A percentile compares a stretch with the other conserved stretches of the same genome.
Conservation (phyloP, 2,888 invertebrate species). For the Hemistola chrysoprasaria region DNA sequence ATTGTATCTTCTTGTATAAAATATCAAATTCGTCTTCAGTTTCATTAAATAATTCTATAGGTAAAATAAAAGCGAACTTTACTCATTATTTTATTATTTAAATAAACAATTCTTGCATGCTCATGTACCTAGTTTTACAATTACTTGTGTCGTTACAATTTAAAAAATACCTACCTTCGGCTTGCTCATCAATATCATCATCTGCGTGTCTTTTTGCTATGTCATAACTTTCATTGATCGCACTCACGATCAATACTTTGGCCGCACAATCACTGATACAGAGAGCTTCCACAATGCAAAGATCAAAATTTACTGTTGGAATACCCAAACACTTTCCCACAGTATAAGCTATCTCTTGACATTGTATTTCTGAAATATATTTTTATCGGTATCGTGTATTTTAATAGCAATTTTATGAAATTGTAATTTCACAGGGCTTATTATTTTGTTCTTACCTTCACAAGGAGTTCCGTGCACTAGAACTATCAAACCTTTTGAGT, state of each 20-base stretch:
- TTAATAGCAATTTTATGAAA: too few relatives aligned
- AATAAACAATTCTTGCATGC: not conserved
- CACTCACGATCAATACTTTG: conserved; percentile 42
- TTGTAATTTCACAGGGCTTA: not conserved
- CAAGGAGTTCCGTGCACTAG: conserved; percentile 68
- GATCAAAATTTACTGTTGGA: conserved; percentile 75
- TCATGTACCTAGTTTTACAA: too few relatives aligned
- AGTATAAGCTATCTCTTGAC: conserved; percentile 67
- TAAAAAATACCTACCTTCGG: conserved; percentile 41
- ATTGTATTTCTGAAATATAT: conserved; percentile 56
- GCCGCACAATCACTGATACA: conserved; percentile 48
- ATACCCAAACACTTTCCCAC: conserved; percentile 65
- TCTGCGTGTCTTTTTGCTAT: conserved; percentile 36
- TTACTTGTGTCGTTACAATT: too few relatives aligned
- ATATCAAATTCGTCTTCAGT: conserved; percentile 56
- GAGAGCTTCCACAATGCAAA: conserved; percentile 72
- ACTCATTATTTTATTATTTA: conserved; percentile 2
- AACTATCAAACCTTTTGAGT: conserved; percentile 59
- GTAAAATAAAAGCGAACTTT: conserved; percentile 5
- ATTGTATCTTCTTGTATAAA: conserved; percentile 56
- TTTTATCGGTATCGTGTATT: too few relatives aligned
- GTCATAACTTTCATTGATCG: conserved; percentile 58
- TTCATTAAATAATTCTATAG: conserved; percentile 45
- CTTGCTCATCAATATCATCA: conserved; percentile 33
- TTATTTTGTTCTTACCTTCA: conserved; percentile 70